phyloP scores from a whole-genome alignment of 2,797 vertebrate genomes.

The Siniperca undulata region DNA sequence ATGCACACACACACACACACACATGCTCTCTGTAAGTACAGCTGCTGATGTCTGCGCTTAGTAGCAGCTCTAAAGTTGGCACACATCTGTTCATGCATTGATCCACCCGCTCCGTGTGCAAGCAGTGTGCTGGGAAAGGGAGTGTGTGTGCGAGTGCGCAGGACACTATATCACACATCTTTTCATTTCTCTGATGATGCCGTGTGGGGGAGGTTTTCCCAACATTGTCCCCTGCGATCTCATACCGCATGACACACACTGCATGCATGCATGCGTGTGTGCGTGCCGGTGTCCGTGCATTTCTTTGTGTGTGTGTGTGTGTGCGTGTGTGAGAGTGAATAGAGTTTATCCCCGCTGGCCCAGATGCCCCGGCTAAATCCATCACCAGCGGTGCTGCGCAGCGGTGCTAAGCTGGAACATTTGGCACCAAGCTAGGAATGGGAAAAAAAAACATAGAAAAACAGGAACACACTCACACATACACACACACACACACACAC shows the following conservation, averaged over 20 bases:
- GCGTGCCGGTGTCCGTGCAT: conserved; percentile 2
- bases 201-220: conserved; percentile 44
- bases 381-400: conserved; percentile 72
- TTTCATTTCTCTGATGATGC: conserved; percentile 47
- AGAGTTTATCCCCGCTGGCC: conserved; percentile 81
- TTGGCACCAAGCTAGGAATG: conserved; percentile 77
- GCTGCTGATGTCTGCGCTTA: conserved; percentile 56
- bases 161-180: conserved; percentile 38
- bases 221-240: conserved; percentile 58
- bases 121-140: conserved; percentile 51
- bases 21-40: conserved; percentile 35
- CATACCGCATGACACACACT: conserved; percentile 58
- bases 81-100: conserved; percentile 86
- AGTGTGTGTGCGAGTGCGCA: conserved; percentile 19
- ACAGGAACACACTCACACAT: conserved; percentile 57
- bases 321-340: conserved; percentile 68
- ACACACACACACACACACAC: conserved; percentile 50
- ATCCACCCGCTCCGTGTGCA: conserved; percentile 71
- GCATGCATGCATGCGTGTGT: neutral
- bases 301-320: conserved; percentile 41
- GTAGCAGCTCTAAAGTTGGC: conserved; percentile 65
- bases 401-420: conserved; percentile 82
- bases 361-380: conserved; percentile 81
- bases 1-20: neutral
- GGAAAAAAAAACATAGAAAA: conserved; percentile 31